phyloP scores from a whole-genome alignment of 2,797 vertebrate genomes.

The Intellagama lesueurii region DNA sequence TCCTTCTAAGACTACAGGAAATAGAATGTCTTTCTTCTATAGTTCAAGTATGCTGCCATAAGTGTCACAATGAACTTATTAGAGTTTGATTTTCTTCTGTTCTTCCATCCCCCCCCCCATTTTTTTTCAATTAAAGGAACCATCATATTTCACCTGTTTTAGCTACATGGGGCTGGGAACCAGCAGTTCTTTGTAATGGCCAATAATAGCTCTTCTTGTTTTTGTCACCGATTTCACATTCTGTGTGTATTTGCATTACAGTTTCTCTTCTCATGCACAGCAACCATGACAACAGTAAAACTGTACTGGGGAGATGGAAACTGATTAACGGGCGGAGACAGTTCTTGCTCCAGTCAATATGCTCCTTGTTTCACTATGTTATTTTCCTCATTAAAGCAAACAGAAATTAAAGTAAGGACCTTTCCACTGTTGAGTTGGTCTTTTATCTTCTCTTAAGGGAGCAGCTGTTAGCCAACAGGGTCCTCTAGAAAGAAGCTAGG shows the following conservation, averaged over 20 bases:
- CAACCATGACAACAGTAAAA: slow-evolving; percentile 64
- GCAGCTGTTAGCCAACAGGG: slow-evolving; percentile 24
- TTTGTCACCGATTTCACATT: not conserved
- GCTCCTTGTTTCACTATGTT: slow-evolving; percentile 55
- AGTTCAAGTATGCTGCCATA: slow-evolving; percentile 42
- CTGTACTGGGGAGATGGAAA: slow-evolving; percentile 61
- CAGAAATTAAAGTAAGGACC: slow-evolving; percentile 52
- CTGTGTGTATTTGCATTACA: slow-evolving; percentile 20
- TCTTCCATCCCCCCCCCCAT: slow-evolving; percentile 40
- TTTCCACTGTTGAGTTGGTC: slow-evolving; percentile 49
- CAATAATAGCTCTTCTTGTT: slow-evolving; percentile 1
- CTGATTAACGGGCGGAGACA: slow-evolving; percentile 62
- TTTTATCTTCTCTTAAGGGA: slow-evolving; percentile 30
- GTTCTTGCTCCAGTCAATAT: slow-evolving; percentile 66
- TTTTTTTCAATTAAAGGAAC: slow-evolving; percentile 10
- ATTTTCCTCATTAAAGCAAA: slow-evolving; percentile 63
- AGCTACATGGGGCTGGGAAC: slow-evolving; percentile 18
- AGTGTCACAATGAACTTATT: slow-evolving; percentile 36
- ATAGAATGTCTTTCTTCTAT: slow-evolving; percentile 43
- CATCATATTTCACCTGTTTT: slow-evolving; percentile 55
- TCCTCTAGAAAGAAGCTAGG: not conserved
- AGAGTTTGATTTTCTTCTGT: slow-evolving; percentile 43
- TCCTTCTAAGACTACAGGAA: not conserved
- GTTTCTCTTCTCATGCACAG: slow-evolving; percentile 31
- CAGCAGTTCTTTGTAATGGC: not conserved